Evolutionary conservation across 2,888 invertebrate species (phyloP), one percentile per base, ranked within the genome.

Genomic region (Drosophila mettleri): DNA sequence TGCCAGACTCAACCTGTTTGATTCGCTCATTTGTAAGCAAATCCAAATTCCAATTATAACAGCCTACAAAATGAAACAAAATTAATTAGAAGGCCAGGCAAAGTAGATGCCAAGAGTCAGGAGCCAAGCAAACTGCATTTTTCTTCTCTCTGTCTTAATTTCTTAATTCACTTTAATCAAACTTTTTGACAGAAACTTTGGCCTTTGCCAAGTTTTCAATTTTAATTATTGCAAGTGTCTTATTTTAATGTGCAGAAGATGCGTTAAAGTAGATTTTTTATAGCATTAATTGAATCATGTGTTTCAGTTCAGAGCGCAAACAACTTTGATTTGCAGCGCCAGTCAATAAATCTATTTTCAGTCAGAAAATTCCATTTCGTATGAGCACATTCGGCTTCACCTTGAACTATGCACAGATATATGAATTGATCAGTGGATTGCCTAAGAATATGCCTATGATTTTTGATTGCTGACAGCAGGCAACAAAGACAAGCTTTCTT

Each of bases 1-100:
- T n/a, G 49, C 18, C 38, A 22, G 27, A 29, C 22, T 22, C 31
- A 74, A 72, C 75, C 71, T 53, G 71, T 72, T 72, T 74, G 10
- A 27, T 38, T 24, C 7, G 43, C 9, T 27, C 24, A 48, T 41
- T 41, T 55, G 29, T 55, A 41, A 52, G 27, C 60, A 10, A 57
- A 74, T 43, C 5, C 9, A 10, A 43, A 27, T 45, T 27, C 43
- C 43, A 45, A 45, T 74, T 63, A 48, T 41, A 29, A 43, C 10
- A 58, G 31, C 24, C 24, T 38, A 64, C 51, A 63, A 49, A 27
- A 63, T 38, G 27, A 54, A 43, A 33, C 63, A 33, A 48, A 62
- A 24, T 16, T 1, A 41, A 20, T 34, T 14, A 38, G 9, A 24
- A 53, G 51, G 45, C 51, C 69, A 18, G 12, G n/a, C 7, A 27